Conservation (phyloP, 64 coral and sea anemone species). For the Stylophora pistillata region DNA sequence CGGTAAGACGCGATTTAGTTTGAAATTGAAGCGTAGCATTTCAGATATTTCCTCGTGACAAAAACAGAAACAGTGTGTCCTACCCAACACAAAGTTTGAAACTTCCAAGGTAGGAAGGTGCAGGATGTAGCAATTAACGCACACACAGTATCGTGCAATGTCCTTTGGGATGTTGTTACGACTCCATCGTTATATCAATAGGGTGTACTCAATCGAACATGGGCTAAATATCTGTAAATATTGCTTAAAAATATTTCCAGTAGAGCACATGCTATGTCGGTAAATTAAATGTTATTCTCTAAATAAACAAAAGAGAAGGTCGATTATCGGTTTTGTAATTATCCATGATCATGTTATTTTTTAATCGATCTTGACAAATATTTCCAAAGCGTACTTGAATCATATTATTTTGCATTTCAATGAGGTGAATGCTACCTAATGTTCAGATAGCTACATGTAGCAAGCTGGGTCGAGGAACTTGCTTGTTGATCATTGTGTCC, state of each 20-base stretch:
- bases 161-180: not conserved
- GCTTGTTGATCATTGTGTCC: not conserved
- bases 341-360: not conserved
- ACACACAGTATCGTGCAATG: not conserved
- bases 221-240: not conserved
- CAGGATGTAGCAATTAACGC: not conserved
- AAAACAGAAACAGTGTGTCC: not conserved
- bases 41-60: not conserved
- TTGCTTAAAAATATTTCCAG: not conserved
- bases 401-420: slow-evolving; percentile 11
- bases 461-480: not conserved
- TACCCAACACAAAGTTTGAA: too few species aligned
- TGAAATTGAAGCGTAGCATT: not conserved
- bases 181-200: not conserved
- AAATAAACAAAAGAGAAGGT: not conserved
- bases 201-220: not conserved
- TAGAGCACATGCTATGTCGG: not conserved
- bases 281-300: too few species aligned
- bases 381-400: not conserved
- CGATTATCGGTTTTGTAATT: not conserved
- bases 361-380: not conserved
- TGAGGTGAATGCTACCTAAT: not conserved
- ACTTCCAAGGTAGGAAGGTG: too few species aligned
- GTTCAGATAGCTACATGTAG: not conserved
- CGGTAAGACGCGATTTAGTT: not conserved